Conservation (phyloP, 1,140 invertebrate genomes). For the Aphelinus certus region DNA sequence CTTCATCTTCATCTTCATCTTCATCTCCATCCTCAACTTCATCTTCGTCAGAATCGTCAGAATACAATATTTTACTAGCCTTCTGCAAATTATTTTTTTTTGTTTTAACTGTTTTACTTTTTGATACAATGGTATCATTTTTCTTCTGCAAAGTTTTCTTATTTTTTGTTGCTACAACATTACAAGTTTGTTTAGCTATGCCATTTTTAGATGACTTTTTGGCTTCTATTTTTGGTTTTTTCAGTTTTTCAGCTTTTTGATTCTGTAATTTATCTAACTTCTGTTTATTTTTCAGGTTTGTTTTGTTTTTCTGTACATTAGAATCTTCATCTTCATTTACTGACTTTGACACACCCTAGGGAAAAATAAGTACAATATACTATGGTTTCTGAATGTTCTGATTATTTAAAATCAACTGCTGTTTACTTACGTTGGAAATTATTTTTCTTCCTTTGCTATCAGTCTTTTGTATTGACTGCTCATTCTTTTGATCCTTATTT, state of each 20-base stretch:
- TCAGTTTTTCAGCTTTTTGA: too few species aligned
- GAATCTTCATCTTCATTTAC: too few species aligned
- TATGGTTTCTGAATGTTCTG: too few species aligned
- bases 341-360: too few species aligned
- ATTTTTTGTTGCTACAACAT: too few species aligned
- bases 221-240: too few species aligned
- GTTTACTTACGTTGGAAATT: not conserved
- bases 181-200: too few species aligned
- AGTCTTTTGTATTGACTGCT: not conserved
- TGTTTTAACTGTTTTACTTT: not conserved
- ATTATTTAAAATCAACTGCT: constrained; percentile 39
- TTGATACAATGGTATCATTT: not conserved
- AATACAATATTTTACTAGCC: constrained; percentile 12
- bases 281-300: too few species aligned
- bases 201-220: too few species aligned
- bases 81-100: constrained; percentile 16
- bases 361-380: too few species aligned
- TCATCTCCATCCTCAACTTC: constrained; percentile 45
- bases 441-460: constrained; percentile 12
- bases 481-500: constrained; percentile 10
- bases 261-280: too few species aligned
- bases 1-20: constrained; percentile 22
- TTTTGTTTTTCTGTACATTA: too few species aligned
- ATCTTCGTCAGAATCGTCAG: constrained; percentile 44
- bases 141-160: not conserved